Percentiles rank a stretch among this genome's conserved stretches.
phyloP scores from a whole-genome alignment of 2,888 invertebrate genomes.

The Nemoura dubitans region DNA sequence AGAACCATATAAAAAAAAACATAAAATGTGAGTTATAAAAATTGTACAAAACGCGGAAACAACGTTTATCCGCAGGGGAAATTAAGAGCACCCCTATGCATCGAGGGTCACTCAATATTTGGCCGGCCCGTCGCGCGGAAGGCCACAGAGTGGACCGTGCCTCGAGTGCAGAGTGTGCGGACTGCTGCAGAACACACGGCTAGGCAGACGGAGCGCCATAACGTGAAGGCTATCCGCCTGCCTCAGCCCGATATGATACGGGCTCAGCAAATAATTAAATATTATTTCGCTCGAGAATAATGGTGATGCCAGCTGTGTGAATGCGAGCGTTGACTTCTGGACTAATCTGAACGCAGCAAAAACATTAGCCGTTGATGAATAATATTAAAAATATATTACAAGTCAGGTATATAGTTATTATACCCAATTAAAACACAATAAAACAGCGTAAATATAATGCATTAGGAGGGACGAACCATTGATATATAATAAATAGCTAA shows the following conservation, averaged over 20 bases:
- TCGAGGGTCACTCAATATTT: constrained; percentile 34
- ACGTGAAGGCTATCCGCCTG: no score
- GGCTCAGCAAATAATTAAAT: neutral
- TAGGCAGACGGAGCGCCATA: no score
- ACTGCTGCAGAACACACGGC: no score
- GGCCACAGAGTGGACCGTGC: no score
- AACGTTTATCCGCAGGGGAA: constrained; percentile 37
- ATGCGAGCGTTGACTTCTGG: neutral
- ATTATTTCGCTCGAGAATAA: neutral
- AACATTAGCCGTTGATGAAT: neutral
- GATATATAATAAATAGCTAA: constrained; percentile 27
- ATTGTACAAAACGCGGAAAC: constrained; percentile 16
- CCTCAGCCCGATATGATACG: neutral
- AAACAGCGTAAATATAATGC: constrained; percentile 7
- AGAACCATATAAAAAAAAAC: constrained; percentile 13
- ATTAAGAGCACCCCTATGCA: constrained; percentile 14
- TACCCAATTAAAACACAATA: constrained; percentile 22
- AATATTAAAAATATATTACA: neutral
- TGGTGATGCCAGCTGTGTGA: neutral
- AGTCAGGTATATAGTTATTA: neutral
- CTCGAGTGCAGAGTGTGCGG: no score
- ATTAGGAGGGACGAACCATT: neutral
- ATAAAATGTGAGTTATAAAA: constrained; percentile 37
- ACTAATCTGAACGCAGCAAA: neutral
- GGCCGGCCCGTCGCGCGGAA: neutral